Percentiles rank a stretch among this genome's conserved stretches.
Conservation (phyloP, 2,888 invertebrate genomes). For the Desoria tigrina region DNA sequence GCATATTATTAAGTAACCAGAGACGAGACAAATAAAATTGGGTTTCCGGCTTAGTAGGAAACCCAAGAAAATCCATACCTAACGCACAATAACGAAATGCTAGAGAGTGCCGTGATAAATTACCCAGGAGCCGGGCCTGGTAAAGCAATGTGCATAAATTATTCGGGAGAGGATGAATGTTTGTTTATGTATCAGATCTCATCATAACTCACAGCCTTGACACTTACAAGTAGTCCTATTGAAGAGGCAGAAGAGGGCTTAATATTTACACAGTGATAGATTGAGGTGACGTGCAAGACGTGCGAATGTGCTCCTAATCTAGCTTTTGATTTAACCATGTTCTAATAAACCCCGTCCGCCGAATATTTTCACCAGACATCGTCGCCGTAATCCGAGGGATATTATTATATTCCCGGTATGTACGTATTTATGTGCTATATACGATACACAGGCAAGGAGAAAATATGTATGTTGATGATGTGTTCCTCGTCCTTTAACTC, state of each 20-base stretch:
- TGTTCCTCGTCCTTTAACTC: too few relatives aligned
- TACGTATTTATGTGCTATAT: too few relatives aligned
- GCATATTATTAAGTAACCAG: too few relatives aligned
- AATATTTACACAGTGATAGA: constrained; percentile 27
- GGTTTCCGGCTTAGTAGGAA: too few relatives aligned
- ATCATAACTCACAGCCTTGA: constrained; percentile 26
- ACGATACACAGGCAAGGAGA: too few relatives aligned
- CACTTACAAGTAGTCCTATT: constrained; percentile 25
- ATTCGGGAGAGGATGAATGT: constrained; percentile 18
- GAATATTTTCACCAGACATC: too few relatives aligned
- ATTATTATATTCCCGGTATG: too few relatives aligned
- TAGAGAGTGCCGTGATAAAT: constrained; percentile 10
- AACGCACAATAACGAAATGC: background rate
- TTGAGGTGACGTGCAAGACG: constrained; percentile 30
- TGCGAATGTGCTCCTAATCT: constrained; percentile 26
- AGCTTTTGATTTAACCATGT: constrained; percentile 21
- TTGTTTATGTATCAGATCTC: constrained; percentile 28
- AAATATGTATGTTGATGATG: too few relatives aligned
- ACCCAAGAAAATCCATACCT: background rate
- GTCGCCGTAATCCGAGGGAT: too few relatives aligned
- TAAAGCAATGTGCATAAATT: constrained; percentile 21
- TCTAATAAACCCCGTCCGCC: background rate
- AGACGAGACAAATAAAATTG: too few relatives aligned
- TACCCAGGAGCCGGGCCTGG: background rate
- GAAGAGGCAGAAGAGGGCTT: constrained; percentile 17